A percentile compares a stretch with the other conserved stretches of the same genome.
These are phyloP conservation scores for Anguilla megastoma DNA, from an alignment of 2,797 vertebrate species.

Conservation along the genomic window DNA sequence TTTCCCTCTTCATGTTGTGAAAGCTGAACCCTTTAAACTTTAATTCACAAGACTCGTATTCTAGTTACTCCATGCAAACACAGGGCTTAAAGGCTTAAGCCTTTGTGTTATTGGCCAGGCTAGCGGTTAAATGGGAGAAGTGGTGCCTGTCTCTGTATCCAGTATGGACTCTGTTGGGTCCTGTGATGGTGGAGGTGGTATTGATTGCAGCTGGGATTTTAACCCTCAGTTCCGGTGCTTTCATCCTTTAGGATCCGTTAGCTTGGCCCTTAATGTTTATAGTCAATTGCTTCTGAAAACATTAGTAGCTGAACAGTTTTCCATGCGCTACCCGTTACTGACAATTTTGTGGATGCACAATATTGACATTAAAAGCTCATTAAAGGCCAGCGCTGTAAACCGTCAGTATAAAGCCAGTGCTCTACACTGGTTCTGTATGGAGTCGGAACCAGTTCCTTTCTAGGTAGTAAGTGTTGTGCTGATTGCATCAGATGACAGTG, in stretches of 20 bases:
- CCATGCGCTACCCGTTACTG: neutral
- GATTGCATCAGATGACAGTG: neutral
- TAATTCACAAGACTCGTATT: neutral
- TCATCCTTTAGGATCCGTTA: neutral
- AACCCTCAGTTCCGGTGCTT: neutral
- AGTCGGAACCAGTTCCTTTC: neutral
- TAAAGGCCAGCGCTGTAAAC: neutral
- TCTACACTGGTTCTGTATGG: neutral
- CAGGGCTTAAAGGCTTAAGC: neutral
- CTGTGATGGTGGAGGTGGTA: neutral
- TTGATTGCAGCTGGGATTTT: neutral
- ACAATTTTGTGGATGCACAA: neutral
- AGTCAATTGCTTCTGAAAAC: neutral
- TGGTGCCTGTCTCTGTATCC: neutral
- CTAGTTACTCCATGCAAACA: neutral
- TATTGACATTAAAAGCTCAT: neutral
- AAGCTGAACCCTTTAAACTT: constrained; percentile 1
- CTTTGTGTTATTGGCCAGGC: neutral
- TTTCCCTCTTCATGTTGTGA: neutral
- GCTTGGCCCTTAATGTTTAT: neutral
- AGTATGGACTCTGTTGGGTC: neutral
- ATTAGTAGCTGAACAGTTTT: neutral
- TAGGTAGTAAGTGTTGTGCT: neutral
- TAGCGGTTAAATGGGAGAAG: neutral
- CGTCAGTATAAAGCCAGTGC: neutral